These are phyloP conservation scores for Recurvirostra avosetta DNA, from an alignment of 2,113 vertebrate genomes.

Conservation along the genomic window DNA sequence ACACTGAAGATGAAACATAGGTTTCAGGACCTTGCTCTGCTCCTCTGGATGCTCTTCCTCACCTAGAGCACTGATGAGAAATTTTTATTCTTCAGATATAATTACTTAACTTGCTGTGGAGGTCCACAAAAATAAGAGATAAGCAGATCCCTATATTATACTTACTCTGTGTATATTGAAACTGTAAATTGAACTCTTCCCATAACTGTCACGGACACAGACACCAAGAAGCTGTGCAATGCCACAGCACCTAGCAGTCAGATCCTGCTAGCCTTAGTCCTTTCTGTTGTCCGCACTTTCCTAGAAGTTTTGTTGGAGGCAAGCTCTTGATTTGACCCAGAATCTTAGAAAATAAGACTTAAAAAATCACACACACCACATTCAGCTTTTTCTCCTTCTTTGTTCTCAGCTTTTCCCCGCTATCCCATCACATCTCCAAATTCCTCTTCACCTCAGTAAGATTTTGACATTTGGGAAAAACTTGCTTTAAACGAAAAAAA, in stretches of 20 bases:
- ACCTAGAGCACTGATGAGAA: not conserved
- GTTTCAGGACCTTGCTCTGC: not conserved
- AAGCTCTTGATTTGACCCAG: not conserved
- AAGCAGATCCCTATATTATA: too few relatives aligned
- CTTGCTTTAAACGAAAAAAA: not conserved
- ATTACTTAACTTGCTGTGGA: not conserved
- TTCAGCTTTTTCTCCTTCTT: not conserved
- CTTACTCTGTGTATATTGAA: not conserved
- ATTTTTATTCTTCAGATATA: not conserved
- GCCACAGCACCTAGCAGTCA: not conserved
- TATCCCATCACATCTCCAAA: not conserved
- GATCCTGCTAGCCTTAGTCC: not conserved
- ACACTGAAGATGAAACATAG: not conserved
- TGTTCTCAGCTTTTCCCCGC: not conserved
- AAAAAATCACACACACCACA: fast-evolving
- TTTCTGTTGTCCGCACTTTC: not conserved
- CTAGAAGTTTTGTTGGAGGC: not conserved
- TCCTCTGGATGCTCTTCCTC: not conserved
- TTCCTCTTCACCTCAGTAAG: slow-evolving; percentile 3
- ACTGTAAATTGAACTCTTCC: not conserved
- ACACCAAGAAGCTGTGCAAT: not conserved
- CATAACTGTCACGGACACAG: not conserved
- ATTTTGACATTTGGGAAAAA: slow-evolving; percentile 64
- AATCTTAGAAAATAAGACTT: not conserved
- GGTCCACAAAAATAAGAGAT: not conserved